A percentile compares a stretch with the other conserved stretches of the same genome.
Conservation (phyloP, 2,888 invertebrate genomes). For the Cryptophagus acutangulus region DNA sequence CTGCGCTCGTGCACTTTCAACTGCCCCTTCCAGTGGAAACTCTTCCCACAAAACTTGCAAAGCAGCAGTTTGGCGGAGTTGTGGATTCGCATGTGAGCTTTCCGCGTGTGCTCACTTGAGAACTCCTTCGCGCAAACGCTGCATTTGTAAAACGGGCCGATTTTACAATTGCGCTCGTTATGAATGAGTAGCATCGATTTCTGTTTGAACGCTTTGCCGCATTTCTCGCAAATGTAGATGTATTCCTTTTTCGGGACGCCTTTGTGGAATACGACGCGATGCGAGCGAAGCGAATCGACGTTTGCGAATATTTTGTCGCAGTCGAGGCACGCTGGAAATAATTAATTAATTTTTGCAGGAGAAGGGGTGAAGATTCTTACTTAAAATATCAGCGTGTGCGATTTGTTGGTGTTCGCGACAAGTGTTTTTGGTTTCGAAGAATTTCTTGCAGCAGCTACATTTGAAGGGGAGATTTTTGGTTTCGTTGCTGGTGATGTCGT, state of each 20-base stretch:
- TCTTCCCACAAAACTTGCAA: conserved; percentile 43
- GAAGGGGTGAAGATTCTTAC: conserved; percentile 29
- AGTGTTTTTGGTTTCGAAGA: conserved; percentile 43
- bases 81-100: conserved; percentile 49
- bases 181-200: conserved; percentile 47
- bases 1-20: conserved; percentile 44
- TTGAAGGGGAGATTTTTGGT: conserved; percentile 28
- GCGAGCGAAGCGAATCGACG: conserved; percentile 47
- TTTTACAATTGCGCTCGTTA: conserved; percentile 48
- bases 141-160: conserved; percentile 32
- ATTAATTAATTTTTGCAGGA: no score
- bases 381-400: conserved; percentile 44
- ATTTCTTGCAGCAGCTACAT: conserved; percentile 43
- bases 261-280: conserved; percentile 40
- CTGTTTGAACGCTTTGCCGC: conserved; percentile 40
- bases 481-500: no score
- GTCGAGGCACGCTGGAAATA: conserved; percentile 42
- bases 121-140: conserved; percentile 46
- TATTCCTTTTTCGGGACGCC: conserved; percentile 33
- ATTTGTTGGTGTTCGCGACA: conserved; percentile 43
- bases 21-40: conserved; percentile 43
- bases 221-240: conserved; percentile 38
- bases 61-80: conserved; percentile 36
- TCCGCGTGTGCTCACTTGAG: conserved; percentile 47
- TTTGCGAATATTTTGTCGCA: conserved; percentile 49